Evolutionary conservation across 2,113 vertebrate species (phyloP).

Genomic region (Nothoprocta perdicaria): DNA sequence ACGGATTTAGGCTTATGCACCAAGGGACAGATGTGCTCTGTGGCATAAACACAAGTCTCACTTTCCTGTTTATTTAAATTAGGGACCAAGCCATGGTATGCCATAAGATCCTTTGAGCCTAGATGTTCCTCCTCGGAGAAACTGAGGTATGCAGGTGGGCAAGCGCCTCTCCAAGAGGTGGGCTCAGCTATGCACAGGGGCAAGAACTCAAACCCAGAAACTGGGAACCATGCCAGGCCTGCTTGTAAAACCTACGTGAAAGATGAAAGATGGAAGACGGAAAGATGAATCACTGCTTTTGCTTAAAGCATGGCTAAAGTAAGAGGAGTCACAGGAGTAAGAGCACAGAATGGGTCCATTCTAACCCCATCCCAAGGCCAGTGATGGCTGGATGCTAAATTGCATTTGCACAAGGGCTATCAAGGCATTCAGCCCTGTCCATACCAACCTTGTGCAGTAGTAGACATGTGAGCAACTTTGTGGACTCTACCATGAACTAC

Average conservation of each 20-base stretch:
- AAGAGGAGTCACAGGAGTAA: background rate
- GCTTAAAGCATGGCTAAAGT: background rate
- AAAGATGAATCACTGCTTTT: fast-evolving
- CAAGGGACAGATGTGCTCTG: background rate
- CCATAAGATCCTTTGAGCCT: background rate
- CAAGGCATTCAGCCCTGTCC: background rate
- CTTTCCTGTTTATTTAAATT: background rate
- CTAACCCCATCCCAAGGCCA: background rate
- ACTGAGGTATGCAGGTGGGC: background rate
- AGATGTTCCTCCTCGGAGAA: background rate
- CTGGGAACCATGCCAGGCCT: background rate
- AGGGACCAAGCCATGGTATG: background rate
- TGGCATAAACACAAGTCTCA: background rate
- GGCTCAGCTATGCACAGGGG: background rate
- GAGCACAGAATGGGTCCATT: background rate
- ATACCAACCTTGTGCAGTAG: background rate
- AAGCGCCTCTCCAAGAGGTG: background rate
- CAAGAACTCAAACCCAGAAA: background rate
- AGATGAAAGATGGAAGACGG: background rate
- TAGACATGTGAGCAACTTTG: background rate
- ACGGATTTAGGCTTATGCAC: background rate
- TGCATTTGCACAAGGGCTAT: fast-evolving
- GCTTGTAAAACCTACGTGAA: background rate
- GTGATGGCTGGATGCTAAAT: background rate
- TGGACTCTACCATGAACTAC: background rate